These are phyloP conservation scores for Otocyon megalotis DNA, from an alignment of 2,113 vertebrate genomes.

Conservation along the genomic window DNA sequence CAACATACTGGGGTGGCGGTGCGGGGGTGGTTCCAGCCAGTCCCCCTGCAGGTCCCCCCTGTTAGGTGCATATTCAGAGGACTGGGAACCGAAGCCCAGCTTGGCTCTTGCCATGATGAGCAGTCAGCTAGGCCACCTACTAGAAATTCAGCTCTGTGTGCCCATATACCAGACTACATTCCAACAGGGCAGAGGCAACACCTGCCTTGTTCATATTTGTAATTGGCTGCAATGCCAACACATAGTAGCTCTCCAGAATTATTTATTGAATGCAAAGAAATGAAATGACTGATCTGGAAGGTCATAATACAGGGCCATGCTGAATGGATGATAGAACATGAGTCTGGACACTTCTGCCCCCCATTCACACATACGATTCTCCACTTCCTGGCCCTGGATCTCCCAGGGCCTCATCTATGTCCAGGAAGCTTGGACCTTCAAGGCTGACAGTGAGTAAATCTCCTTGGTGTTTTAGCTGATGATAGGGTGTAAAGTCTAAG, in stretches of 20 bases:
- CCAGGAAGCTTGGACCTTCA: neutral
- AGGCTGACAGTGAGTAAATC: neutral
- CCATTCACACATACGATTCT: neutral
- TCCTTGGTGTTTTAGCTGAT: neutral
- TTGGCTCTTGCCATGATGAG: neutral
- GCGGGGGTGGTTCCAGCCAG: neutral
- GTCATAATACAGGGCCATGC: neutral
- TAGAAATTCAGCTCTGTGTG: neutral
- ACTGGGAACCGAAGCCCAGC: neutral
- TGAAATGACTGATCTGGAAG: neutral
- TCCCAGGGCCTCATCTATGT: neutral
- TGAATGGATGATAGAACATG: neutral
- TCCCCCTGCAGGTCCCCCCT: neutral
- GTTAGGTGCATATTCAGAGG: neutral
- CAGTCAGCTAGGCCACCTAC: neutral
- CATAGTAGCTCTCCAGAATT: neutral
- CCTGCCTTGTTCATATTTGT: neutral
- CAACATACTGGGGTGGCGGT: accelerated
- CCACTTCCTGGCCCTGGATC: neutral
- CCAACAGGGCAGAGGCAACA: neutral
- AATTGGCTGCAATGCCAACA: neutral
- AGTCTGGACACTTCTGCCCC: neutral
- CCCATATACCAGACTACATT: no score
- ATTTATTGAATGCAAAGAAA: neutral
- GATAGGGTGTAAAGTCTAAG: neutral